phyloP scores from a whole-genome alignment of 2,888 invertebrate genomes.

The Ectobius pallidus region DNA sequence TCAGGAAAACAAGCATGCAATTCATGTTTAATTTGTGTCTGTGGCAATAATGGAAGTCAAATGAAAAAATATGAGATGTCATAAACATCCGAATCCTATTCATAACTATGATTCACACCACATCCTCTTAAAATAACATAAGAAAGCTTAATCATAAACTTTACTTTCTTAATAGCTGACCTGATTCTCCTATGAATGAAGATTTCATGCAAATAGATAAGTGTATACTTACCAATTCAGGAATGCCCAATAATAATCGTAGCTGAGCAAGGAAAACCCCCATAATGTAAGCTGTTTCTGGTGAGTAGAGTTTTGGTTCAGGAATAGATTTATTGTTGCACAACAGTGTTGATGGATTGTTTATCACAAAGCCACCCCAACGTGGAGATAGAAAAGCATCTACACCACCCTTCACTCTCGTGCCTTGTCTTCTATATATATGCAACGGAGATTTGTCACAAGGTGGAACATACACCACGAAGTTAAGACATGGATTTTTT shows the following conservation, averaged over 20 bases:
- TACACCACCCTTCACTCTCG: conserved; percentile 55
- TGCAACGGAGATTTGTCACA: conserved; percentile 74
- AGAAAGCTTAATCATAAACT: too few species aligned
- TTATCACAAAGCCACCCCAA: conserved; percentile 89
- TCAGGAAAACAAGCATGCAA: too few species aligned
- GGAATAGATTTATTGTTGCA: conserved; percentile 38
- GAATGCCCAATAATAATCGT: conserved; percentile 74
- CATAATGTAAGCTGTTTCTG: conserved; percentile 70
- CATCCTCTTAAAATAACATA: not conserved
- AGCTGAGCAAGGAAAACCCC: conserved; percentile 79
- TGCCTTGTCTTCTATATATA: conserved; percentile 66
- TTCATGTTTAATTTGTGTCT: too few species aligned
- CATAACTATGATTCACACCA: not conserved
- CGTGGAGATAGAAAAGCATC: conserved; percentile 82
- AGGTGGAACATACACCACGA: conserved; percentile 82
- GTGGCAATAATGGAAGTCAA: too few species aligned
- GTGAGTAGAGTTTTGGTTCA: conserved; percentile 55
- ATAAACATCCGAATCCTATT: too few species aligned
- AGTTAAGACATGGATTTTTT: conserved; percentile 79
- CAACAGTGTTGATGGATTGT: conserved; percentile 63
- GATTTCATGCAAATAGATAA: too few species aligned
- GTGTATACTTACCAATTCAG: conserved; percentile 62
- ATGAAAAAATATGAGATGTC: too few species aligned
- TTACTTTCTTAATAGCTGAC: too few species aligned
- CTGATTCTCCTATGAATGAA: too few species aligned